Evolutionary conservation across 2,797 vertebrate genomes (phyloP).

Genomic region (Onychomys arenicola): DNA sequence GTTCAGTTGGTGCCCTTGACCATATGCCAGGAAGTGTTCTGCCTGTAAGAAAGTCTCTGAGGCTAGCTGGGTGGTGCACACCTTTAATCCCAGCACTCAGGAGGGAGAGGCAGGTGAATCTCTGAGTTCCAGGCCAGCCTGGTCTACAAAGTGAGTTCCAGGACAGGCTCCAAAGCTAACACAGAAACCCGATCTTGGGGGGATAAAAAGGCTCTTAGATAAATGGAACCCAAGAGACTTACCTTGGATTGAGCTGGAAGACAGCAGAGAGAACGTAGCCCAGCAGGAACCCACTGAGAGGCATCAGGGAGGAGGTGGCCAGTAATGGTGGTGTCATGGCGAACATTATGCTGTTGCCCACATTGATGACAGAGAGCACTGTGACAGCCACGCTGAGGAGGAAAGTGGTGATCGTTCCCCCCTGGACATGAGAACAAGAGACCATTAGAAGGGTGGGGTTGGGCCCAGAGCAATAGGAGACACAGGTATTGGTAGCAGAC

Average conservation of each 20-base stretch:
- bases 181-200: too few species aligned
- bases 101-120: too few species aligned
- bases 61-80: too few species aligned
- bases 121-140: too few species aligned
- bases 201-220: neutral
- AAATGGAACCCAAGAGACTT: constrained; percentile 41
- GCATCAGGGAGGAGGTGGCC: constrained; percentile 89
- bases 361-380: constrained; percentile 80
- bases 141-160: too few species aligned
- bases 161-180: too few species aligned
- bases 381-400: constrained; percentile 80
- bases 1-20: neutral
- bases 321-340: constrained; percentile 88
- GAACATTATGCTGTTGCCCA: constrained; percentile 84
- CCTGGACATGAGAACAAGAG: constrained; percentile 82
- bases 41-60: neutral
- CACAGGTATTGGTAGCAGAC: neutral
- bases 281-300: constrained; percentile 89
- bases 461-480: too few species aligned
- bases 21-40: neutral
- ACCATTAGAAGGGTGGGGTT: neutral
- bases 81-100: too few species aligned
- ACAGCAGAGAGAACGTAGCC: constrained; percentile 89
- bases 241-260: constrained; percentile 88
- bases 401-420: constrained; percentile 86